phyloP scores from a whole-genome alignment of 2,888 invertebrate genomes.

The Eulithis prunata region DNA sequence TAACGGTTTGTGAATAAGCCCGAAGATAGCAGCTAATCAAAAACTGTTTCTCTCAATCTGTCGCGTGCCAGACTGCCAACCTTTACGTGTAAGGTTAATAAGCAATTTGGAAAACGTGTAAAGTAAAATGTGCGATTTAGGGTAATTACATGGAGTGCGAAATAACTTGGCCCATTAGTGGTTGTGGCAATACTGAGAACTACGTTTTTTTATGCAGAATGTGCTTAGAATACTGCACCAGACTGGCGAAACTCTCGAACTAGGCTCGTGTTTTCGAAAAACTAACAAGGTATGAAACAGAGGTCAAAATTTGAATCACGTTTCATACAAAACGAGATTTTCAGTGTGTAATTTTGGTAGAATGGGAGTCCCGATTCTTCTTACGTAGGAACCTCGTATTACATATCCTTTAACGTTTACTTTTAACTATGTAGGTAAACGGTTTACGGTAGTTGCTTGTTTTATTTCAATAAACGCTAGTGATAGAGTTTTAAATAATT shows the following conservation, averaged over 20 bases:
- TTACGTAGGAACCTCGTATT: too few species aligned
- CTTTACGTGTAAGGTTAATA: constrained; percentile 53
- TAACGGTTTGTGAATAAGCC: too few species aligned
- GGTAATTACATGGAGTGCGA: constrained; percentile 35
- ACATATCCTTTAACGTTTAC: neutral
- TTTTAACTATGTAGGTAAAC: constrained; percentile 28
- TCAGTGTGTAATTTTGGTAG: too few species aligned
- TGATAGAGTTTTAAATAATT: too few species aligned
- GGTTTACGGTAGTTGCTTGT: constrained; percentile 13
- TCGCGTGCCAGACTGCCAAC: constrained; percentile 24
- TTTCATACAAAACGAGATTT: too few species aligned
- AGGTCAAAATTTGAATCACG: too few species aligned
- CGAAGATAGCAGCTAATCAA: too few species aligned
- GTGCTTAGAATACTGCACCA: constrained; percentile 23
- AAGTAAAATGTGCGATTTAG: constrained; percentile 46
- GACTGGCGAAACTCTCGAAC: too few species aligned
- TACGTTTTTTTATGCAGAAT: constrained; percentile 17
- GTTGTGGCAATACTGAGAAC: constrained; percentile 15
- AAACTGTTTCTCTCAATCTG: neutral
- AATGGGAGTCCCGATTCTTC: too few species aligned
- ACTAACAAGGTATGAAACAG: too few species aligned
- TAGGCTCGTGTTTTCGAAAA: too few species aligned
- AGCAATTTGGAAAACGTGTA: constrained; percentile 42
- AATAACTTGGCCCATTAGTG: constrained; percentile 11
- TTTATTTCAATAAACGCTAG: constrained; percentile 7